Evolutionary conservation across 2,888 invertebrate species (phyloP).

Genomic region (Microctonus aethiopoides): DNA sequence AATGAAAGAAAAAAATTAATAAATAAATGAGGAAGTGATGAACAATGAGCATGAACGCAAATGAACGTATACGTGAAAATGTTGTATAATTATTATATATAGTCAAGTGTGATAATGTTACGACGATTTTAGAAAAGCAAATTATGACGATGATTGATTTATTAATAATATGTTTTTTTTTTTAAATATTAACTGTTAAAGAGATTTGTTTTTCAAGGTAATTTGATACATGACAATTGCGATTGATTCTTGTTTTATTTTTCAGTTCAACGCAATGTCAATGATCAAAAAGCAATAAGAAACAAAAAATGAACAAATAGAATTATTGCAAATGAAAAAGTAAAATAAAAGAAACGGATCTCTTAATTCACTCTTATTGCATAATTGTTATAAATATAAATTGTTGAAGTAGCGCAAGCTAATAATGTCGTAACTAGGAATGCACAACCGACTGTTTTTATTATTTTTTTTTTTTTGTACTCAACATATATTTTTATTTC

Average conservation of each 20-base stretch:
- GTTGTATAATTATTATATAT: constrained; percentile 9
- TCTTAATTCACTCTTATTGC: constrained; percentile 27
- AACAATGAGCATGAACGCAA: constrained; percentile 29
- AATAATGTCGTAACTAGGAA: not conserved
- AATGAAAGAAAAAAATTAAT: constrained; percentile 54
- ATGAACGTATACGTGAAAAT: constrained; percentile 19
- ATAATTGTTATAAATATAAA: constrained; percentile 10
- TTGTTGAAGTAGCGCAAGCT: not conserved
- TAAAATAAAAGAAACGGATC: constrained; percentile 23
- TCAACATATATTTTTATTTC: not conserved
- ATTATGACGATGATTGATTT: not conserved
- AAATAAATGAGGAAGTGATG: constrained; percentile 3
- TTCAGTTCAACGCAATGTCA: not conserved
- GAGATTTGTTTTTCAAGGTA: constrained; percentile 4
- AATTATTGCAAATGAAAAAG: constrained; percentile 7
- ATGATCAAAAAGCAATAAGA: not conserved
- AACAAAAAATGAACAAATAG: not conserved
- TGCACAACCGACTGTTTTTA: constrained; percentile 8
- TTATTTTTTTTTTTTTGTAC: not conserved
- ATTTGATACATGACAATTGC: constrained; percentile 21
- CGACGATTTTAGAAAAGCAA: not conserved
- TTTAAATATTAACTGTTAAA: not conserved
- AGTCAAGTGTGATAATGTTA: constrained; percentile 24
- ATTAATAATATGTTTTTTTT: not conserved
- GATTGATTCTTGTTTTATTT: not conserved